A percentile compares a stretch with the other conserved stretches of the same genome.
phyloP scores from a whole-genome alignment of 1,140 invertebrate species.

The Popillia japonica region DNA sequence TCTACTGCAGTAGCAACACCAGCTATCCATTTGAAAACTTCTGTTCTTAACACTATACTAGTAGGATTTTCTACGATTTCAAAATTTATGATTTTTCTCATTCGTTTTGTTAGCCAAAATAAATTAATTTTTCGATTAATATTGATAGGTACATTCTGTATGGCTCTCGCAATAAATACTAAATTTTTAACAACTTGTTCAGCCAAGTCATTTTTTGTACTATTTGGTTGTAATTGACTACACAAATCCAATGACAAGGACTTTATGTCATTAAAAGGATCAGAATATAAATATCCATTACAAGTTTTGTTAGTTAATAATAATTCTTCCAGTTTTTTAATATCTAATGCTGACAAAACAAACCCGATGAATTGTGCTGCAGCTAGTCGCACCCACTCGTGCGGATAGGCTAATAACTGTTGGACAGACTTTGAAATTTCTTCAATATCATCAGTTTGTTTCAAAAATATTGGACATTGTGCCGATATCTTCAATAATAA shows the following conservation, averaged over 20 bases:
- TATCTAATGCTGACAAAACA: constrained; percentile 71
- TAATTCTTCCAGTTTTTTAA: constrained; percentile 66
- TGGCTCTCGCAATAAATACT: constrained; percentile 72
- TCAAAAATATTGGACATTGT: constrained; percentile 65
- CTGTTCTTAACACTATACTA: constrained; percentile 67
- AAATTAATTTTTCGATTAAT: constrained; percentile 61
- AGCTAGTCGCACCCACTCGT: constrained; percentile 78
- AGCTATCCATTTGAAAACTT: constrained; percentile 80
- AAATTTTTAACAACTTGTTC: constrained; percentile 79
- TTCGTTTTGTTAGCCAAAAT: constrained; percentile 73
- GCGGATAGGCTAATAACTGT: constrained; percentile 67
- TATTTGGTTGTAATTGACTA: constrained; percentile 73
- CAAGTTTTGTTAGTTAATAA: constrained; percentile 60
- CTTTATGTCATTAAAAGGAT: constrained; percentile 68
- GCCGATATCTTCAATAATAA: constrained; percentile 69
- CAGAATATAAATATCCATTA: constrained; percentile 69
- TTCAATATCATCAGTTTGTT: constrained; percentile 54
- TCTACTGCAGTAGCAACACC: constrained; percentile 69
- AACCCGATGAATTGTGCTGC: constrained; percentile 78
- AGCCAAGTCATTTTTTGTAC: constrained; percentile 67
- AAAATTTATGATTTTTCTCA: constrained; percentile 75
- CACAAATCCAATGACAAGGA: constrained; percentile 77
- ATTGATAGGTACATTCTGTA: constrained; percentile 64
- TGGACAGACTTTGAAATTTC: constrained; percentile 63
- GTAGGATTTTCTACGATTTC: constrained; percentile 72